Conservation (phyloP, 2,113 vertebrate genomes). For the Rhynchopsitta pachyrhyncha region DNA sequence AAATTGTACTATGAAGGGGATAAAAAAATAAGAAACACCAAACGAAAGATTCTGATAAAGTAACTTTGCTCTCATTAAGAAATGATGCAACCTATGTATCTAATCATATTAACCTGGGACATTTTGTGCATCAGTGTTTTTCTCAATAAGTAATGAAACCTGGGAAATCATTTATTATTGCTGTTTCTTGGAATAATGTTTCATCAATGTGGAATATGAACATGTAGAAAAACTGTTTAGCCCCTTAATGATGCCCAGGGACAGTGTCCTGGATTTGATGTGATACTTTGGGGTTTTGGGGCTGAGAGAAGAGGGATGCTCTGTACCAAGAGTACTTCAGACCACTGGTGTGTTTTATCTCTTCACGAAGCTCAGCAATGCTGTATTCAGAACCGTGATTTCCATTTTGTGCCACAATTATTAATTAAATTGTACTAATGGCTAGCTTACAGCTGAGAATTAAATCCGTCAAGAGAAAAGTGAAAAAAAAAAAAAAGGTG, state of each 20-base stretch:
- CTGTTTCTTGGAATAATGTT: background rate
- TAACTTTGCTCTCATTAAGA: background rate
- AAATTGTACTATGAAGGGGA: background rate
- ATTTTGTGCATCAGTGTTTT: background rate
- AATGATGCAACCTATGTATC: accelerated
- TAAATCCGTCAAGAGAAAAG: background rate
- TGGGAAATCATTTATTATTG: background rate
- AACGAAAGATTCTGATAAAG: background rate
- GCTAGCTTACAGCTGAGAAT: background rate
- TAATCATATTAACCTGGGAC: background rate
- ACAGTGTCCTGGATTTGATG: background rate
- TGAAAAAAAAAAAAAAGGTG: accelerated
- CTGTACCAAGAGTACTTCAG: no score
- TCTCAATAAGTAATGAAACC: background rate
- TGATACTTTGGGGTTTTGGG: background rate
- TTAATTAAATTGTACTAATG: background rate
- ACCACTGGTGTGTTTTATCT: accelerated
- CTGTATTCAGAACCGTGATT: background rate
- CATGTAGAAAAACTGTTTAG: background rate
- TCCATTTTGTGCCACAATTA: background rate
- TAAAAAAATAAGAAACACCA: background rate
- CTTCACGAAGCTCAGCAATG: background rate
- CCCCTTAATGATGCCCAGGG: accelerated
- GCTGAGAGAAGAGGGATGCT: background rate
- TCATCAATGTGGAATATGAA: background rate